A percentile compares a stretch with the other conserved stretches of the same genome.
phyloP scores from a whole-genome alignment of 2,113 vertebrate species.

The Prolemur simus region DNA sequence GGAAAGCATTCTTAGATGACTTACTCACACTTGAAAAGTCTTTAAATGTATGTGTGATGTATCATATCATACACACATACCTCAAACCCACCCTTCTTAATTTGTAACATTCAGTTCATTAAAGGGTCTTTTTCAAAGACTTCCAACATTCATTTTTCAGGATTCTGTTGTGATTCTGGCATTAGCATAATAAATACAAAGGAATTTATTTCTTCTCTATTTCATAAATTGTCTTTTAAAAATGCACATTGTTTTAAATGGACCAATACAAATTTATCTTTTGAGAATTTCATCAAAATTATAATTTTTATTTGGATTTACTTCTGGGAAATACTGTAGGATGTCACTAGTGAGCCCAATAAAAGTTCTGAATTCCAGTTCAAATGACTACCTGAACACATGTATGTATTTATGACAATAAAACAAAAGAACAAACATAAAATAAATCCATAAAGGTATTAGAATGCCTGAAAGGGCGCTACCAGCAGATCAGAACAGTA shows the following conservation, averaged over 20 bases:
- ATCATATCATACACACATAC: not conserved
- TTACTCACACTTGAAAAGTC: constrained; percentile 57
- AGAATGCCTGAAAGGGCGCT: not conserved
- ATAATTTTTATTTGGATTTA: not conserved
- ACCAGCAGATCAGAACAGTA: not conserved
- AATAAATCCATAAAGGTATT: not conserved
- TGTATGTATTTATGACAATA: not conserved
- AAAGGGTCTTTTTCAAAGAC: constrained; percentile 1
- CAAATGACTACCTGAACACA: not conserved
- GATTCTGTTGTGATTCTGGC: not conserved
- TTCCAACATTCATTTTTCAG: constrained; percentile 33
- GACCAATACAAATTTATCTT: not conserved
- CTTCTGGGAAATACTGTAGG: not conserved
- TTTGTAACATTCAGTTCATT: constrained; percentile 32
- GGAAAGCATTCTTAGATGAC: constrained; percentile 9
- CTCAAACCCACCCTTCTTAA: constrained; percentile 1
- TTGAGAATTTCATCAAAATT: not conserved
- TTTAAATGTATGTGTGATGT: not conserved
- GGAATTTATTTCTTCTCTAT: constrained; percentile 21
- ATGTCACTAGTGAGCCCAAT: not conserved
- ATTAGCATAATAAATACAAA: constrained; percentile 16
- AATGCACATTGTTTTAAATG: not conserved
- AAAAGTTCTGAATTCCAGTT: constrained; percentile 21
- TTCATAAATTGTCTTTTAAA: constrained; percentile 20
- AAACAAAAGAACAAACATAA: not conserved